Evolutionary conservation across 2,888 invertebrate genomes (phyloP).

Genomic region (Phlogophora meticulosa): DNA sequence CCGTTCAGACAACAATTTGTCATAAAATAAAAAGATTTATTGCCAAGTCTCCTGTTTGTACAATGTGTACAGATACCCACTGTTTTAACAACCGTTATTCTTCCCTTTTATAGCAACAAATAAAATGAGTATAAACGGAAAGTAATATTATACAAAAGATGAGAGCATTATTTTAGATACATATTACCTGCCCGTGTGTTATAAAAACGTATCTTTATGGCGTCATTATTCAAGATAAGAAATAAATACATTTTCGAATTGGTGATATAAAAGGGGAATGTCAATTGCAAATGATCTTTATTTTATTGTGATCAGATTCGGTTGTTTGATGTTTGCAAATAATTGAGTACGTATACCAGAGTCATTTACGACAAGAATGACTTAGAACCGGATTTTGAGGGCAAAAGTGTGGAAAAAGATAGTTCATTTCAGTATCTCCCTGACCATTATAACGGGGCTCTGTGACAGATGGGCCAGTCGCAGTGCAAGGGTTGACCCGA

Average conservation of each 20-base stretch:
- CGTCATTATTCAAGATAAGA: slow-evolving; percentile 73
- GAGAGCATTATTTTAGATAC: slow-evolving; percentile 81
- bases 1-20: slow-evolving; percentile 88
- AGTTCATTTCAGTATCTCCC: slow-evolving; percentile 61
- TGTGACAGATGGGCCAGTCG: slow-evolving; percentile 83
- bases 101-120: slow-evolving; percentile 88
- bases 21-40: slow-evolving; percentile 91
- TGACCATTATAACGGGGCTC: slow-evolving; percentile 76
- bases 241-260: slow-evolving; percentile 62
- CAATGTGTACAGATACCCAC: slow-evolving; percentile 78
- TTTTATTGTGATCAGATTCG: slow-evolving; percentile 55
- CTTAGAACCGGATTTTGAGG: slow-evolving; percentile 63
- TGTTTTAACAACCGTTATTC: slow-evolving; percentile 88
- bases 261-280: slow-evolving; percentile 49
- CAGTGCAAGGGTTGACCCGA: slow-evolving; percentile 84
- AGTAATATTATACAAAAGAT: slow-evolving; percentile 85
- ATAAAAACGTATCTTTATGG: slow-evolving; percentile 76
- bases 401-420: slow-evolving; percentile 64
- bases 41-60: slow-evolving; percentile 78
- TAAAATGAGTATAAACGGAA: slow-evolving; percentile 87
- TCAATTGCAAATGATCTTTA: slow-evolving; percentile 53
- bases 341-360: slow-evolving; percentile 18
- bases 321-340: slow-evolving; percentile 31
- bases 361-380: slow-evolving; percentile 23
- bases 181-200: slow-evolving; percentile 74